These are phyloP conservation scores for Prunella fulvescens DNA, from an alignment of 2,113 vertebrate species.

Conservation along the genomic window DNA sequence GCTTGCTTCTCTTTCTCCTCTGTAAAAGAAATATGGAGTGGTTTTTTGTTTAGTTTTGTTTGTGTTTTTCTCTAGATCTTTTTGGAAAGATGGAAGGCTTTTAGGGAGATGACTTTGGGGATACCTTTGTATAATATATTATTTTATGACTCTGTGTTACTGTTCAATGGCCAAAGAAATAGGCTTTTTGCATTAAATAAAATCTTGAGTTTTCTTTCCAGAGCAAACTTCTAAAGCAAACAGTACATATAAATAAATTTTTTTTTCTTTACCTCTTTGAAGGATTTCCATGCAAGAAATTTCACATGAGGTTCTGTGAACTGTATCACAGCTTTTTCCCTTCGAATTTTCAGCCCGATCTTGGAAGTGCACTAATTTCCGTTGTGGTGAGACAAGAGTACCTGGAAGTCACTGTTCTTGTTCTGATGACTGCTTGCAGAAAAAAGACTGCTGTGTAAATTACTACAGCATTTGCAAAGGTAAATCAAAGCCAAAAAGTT, in stretches of 20 bases:
- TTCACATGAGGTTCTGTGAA: neutral
- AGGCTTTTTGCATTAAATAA: neutral
- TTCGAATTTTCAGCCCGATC: conserved; percentile 53
- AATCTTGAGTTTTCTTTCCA: neutral
- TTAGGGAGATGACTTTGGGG: neutral
- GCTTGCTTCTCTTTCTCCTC: neutral
- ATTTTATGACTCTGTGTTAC: neutral
- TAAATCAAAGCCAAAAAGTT: conserved; percentile 20
- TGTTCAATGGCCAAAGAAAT: neutral
- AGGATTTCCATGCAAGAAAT: neutral
- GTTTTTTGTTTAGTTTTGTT: neutral
- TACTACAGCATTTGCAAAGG: conserved; percentile 76
- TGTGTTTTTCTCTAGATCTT: neutral
- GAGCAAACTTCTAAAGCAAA: neutral
- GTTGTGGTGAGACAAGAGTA: conserved; percentile 77
- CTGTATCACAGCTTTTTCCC: neutral
- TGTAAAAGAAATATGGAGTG: neutral
- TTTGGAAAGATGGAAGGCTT: neutral
- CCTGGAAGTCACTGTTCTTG: conserved; percentile 75
- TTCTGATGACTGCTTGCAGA: conserved; percentile 75
- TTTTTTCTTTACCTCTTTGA: neutral
- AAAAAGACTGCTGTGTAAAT: conserved; percentile 77
- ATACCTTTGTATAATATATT: neutral
- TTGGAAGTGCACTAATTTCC: conserved; percentile 77
- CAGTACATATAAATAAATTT: neutral